These are phyloP conservation scores for Ameiurus melas DNA, from an alignment of 2,113 vertebrate genomes.

Conservation along the genomic window DNA sequence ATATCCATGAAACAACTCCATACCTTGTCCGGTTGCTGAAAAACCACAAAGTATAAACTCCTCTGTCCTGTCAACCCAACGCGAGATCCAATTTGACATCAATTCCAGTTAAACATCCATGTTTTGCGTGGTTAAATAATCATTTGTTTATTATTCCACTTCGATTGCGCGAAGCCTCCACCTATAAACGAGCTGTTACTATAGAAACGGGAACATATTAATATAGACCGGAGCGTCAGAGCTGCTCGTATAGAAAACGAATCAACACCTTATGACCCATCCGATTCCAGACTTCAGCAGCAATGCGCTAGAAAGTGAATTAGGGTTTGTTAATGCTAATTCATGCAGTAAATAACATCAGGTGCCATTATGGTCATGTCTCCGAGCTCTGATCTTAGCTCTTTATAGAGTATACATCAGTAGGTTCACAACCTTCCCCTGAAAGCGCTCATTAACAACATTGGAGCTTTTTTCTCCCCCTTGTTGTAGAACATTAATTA, in stretches of 20 bases:
- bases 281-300: not conserved
- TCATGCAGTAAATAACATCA: not conserved
- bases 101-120: not conserved
- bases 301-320: not conserved
- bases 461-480: not conserved
- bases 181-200: not conserved
- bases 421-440: not conserved
- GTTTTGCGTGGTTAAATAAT: not conserved
- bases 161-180: not conserved
- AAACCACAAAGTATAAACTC: not conserved
- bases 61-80: not conserved
- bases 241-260: not conserved
- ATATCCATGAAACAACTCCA: too few relatives aligned
- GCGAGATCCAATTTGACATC: not conserved
- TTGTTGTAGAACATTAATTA: conserved; percentile 4
- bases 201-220: not conserved
- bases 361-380: not conserved
- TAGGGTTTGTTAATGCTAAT: not conserved
- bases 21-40: not conserved
- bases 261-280: not conserved
- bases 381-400: not conserved
- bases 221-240: not conserved
- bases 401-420: not conserved
- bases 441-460: not conserved
- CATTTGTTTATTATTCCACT: not conserved